Evolutionary conservation across 2,113 vertebrate species (phyloP).

Genomic region (Scytalopus superciliaris): DNA sequence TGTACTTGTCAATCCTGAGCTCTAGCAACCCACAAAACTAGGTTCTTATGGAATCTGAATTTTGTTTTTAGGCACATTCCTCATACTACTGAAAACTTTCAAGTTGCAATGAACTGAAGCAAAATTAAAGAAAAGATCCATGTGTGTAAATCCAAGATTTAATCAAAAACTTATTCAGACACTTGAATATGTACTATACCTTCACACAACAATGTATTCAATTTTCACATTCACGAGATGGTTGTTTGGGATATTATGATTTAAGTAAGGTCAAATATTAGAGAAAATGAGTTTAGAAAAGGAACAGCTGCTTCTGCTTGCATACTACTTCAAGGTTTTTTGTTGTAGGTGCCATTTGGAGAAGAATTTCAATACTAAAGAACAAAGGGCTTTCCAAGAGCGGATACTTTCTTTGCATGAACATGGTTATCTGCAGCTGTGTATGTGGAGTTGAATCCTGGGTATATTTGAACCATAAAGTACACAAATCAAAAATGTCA

Average conservation of each 20-base stretch:
- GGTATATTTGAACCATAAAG: not conserved
- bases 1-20: not conserved
- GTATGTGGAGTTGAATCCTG: not conserved
- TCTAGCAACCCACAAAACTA: not conserved
- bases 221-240: not conserved
- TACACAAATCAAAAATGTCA: not conserved
- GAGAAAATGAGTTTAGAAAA: not conserved
- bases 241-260: not conserved
- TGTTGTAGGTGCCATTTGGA: not conserved
- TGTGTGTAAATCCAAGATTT: not conserved
- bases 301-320: not conserved
- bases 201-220: not conserved
- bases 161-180: not conserved
- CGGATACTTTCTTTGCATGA: not conserved
- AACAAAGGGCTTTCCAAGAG: not conserved
- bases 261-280: not conserved
- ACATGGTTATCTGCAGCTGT: not conserved
- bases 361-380: not conserved
- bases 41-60: not conserved
- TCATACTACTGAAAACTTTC: not conserved
- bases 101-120: not conserved
- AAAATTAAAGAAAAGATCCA: not conserved
- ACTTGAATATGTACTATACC: not conserved
- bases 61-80: not conserved
- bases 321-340: not conserved